Evolutionary conservation across 2,888 invertebrate genomes (phyloP), one percentile per base, ranked within the genome.

Genomic region (Iselma pallidipennis): DNA sequence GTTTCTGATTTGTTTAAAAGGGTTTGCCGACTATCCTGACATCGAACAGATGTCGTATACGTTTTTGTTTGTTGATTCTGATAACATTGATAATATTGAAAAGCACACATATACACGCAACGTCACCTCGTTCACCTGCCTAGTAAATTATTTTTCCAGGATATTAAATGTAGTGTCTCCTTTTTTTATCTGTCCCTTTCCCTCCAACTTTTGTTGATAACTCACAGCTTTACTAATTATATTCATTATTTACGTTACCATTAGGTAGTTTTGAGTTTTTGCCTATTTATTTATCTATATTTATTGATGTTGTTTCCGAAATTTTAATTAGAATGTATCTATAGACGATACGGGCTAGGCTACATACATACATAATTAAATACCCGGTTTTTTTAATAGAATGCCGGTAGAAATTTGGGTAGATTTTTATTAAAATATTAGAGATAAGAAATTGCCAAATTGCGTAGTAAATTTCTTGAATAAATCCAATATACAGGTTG

Each of bases 361-460:
- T 67, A 66, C 62, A 66, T 63, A 65, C 61, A 71, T 71, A 65
- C 67, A 71, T 71, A 71, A 67, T 71, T 68, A 67, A 71, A 66
- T 59, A 71, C 71, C 71, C 71, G 56, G 58, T 49, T 66, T 59
- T 49, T 62, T 57, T 57, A 50, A 64, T 45, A 12, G 21, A 65
- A 63, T 66, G 66, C 67, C 64, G 67, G 67, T 68, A 58, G 55
- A 59, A 61, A 49, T 54, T 49, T 49, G 23, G 16, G 14, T 50
- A 6, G 9, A 12, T 52, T 29, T 52, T 52, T 33, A 29, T 52
- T 33, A 21, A 51, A 52, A 52, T 33, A 33, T 33, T 31, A 31
- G n/a, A 26, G 50, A 50, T 28, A 50, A 26, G 29, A 29, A 16
- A 50, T 50, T 50, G 50, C 26, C 50, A 50, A 50, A 50, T 26